Percentiles rank a stretch among this genome's conserved stretches.
These are phyloP conservation scores for Sciurus carolinensis DNA, from an alignment of 2,797 vertebrate species.

Conservation along the genomic window DNA sequence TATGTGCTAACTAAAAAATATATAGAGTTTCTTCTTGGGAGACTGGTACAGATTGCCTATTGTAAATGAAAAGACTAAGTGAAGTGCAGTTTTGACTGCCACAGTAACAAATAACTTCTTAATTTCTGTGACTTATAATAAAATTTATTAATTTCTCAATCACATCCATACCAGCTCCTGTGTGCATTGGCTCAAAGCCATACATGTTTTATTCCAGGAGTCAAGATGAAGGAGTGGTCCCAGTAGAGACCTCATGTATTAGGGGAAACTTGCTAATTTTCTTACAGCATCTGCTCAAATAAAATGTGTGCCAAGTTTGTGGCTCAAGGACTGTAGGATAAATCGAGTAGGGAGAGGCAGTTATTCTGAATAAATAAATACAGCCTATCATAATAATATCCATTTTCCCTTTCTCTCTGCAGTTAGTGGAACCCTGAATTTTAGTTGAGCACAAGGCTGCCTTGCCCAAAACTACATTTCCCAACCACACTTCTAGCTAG, in stretches of 20 bases:
- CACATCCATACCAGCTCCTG: background rate
- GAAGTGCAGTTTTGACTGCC: background rate
- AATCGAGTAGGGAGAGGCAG: background rate
- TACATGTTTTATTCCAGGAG: background rate
- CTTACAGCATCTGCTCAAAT: background rate
- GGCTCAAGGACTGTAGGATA: no score
- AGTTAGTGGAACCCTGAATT: background rate
- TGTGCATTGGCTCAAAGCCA: background rate
- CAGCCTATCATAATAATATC: background rate
- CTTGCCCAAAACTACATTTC: background rate
- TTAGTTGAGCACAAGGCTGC: background rate
- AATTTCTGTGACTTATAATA: background rate
- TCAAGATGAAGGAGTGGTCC: background rate
- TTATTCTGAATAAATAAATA: slow-evolving; percentile 34
- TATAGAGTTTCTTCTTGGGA: background rate
- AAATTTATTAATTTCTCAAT: background rate
- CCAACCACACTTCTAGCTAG: background rate
- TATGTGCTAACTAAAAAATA: background rate
- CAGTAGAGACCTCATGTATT: background rate
- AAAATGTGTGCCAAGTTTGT: background rate
- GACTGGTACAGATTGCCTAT: background rate
- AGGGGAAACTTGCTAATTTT: background rate
- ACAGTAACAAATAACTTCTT: background rate
- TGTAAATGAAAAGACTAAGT: background rate
- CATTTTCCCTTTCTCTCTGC: background rate